phyloP scores from a whole-genome alignment of 2,888 invertebrate genomes.

The Orchesella flavescens region DNA sequence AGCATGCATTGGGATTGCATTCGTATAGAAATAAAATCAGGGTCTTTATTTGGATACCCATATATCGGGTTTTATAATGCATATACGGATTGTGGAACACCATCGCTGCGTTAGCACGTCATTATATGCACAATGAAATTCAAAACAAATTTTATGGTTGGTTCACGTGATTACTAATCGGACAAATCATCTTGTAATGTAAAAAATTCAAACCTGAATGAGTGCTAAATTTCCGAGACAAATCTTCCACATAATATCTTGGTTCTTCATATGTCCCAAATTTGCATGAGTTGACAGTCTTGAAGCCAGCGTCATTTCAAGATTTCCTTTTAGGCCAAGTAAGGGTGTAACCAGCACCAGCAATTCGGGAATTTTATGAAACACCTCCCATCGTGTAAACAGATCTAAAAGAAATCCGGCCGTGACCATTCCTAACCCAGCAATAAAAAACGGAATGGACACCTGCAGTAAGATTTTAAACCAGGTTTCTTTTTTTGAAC shows the following conservation, averaged over 20 bases:
- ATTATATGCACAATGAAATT: too few relatives aligned
- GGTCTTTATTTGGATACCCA: too few relatives aligned
- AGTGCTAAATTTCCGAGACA: constrained; percentile 84
- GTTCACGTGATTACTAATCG: too few relatives aligned
- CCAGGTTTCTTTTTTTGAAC: constrained; percentile 76
- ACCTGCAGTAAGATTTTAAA: constrained; percentile 86
- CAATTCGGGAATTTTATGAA: constrained; percentile 81
- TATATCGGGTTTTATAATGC: too few relatives aligned
- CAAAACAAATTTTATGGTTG: too few relatives aligned
- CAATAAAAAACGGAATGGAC: constrained; percentile 87
- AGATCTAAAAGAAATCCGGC: constrained; percentile 88
- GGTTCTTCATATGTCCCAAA: constrained; percentile 83
- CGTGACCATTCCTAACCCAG: constrained; percentile 92
- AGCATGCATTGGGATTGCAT: too few relatives aligned
- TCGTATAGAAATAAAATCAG: too few relatives aligned
- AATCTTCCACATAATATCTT: constrained; percentile 80
- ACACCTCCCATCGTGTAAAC: constrained; percentile 83
- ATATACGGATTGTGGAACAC: too few relatives aligned
- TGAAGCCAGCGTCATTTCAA: constrained; percentile 96
- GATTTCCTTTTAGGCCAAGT: constrained; percentile 87
- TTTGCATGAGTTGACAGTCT: constrained; percentile 90
- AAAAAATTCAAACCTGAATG: constrained; percentile 78
- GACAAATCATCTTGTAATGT: too few relatives aligned
- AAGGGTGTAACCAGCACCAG: constrained; percentile 88
- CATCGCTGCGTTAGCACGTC: too few relatives aligned